Base-by-base conservation (phyloP, 1,140 invertebrate genomes). In the Drosophila fuyamai region DNA sequence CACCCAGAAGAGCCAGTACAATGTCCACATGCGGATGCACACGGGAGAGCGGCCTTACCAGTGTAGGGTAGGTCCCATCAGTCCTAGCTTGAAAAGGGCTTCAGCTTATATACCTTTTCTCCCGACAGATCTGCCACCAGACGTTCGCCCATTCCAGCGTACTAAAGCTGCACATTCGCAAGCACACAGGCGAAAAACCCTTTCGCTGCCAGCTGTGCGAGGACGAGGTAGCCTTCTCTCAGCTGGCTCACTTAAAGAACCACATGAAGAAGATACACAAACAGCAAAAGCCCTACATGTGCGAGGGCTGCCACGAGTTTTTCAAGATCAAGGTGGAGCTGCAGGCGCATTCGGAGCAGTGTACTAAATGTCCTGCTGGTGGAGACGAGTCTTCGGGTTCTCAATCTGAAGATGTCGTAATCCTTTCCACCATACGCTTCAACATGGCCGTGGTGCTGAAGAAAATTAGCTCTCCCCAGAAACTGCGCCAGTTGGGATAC, bases 1-100 rank as follows among this genome's bases (percentile, higher is more conserved):
- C 82, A 97, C 97, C 2, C 98, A 99, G 91, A 97, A 97, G 44
- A 98, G 97, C 0, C 98, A 99, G 86, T 94, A 99, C 53, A 98
- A 97, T 56, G 96, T 98, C 1, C 98, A 99, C 85, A 97, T 97
- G 94, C 94, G 98, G 35, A 98, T 97, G 7, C 98, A 99, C 82
- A 96, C 95, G 0, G 97, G 97, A 0, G 96, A 96, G 74, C 94
- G 96, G 43, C 97, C 97, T 0, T 98, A 97, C 83, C 93, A 95
- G 12, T 97, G 97, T 84, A 93, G 94, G 43, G 92, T 92, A 35
- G 82, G 86, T 79, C 13, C 1, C 16, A 10, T 4, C 10, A n/a
- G 0, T 10, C 35, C 0, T n/a, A 18, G 2, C 14, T 10, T 18
- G 29, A 5, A 29, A 9, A n/a, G 5, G 18, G 16, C 8, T 16